Conservation (phyloP, 2,797 vertebrate species). For the Gila robusta region DNA sequence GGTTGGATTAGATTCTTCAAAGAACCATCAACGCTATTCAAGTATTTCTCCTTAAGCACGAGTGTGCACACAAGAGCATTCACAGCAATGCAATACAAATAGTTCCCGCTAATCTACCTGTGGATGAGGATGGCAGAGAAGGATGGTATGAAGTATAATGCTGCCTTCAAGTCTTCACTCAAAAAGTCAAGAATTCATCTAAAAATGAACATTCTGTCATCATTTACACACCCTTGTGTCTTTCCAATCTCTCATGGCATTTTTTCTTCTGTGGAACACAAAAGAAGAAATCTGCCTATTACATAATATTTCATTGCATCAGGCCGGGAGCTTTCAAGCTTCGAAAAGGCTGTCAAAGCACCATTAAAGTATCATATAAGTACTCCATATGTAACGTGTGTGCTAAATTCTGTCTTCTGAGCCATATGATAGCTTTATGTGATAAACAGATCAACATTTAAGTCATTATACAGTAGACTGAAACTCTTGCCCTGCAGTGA, state of each 20-base stretch:
- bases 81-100: neutral
- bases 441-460: slow-evolving; percentile 17
- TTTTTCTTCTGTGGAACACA: slow-evolving; percentile 10
- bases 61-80: neutral
- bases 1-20: neutral
- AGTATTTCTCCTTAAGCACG: neutral
- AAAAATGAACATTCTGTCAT: slow-evolving; percentile 6
- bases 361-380: neutral
- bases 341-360: neutral
- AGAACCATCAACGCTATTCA: neutral
- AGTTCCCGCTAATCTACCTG: neutral
- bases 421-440: slow-evolving; percentile 10
- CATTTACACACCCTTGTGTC: slow-evolving; percentile 2
- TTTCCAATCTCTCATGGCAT: neutral
- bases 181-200: neutral
- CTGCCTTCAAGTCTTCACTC: slow-evolving; percentile 7
- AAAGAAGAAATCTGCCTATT: neutral
- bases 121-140: neutral
- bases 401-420: slow-evolving; percentile 1
- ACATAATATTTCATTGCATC: neutral
- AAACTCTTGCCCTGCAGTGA: neutral
- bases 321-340: slow-evolving; percentile 5
- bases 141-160: neutral
- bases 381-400: neutral
- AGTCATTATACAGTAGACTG: neutral